These are phyloP conservation scores for Steinernema hermaphroditum DNA, from an alignment of 2,888 invertebrate genomes.

Conservation along the genomic window DNA sequence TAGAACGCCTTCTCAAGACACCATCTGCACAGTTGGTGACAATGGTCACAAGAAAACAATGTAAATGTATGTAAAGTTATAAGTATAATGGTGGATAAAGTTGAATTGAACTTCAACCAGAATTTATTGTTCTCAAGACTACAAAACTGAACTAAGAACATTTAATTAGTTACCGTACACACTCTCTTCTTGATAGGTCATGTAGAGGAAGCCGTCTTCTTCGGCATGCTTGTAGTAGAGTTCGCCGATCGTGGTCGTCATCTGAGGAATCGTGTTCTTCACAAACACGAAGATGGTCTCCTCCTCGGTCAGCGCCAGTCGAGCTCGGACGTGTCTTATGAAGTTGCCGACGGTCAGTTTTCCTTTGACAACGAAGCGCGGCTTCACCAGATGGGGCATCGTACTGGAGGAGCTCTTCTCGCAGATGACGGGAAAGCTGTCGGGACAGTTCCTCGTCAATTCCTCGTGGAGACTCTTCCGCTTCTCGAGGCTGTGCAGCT, in stretches of 20 bases:
- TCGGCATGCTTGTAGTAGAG: not conserved
- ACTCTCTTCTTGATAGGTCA: constrained; percentile 1
- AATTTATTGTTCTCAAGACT: not conserved
- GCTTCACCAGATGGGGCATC: not conserved
- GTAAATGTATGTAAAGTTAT: no score
- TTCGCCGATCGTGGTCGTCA: not conserved
- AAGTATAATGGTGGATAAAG: no score
- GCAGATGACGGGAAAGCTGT: not conserved
- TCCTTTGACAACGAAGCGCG: not conserved
- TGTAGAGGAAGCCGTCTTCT: not conserved
- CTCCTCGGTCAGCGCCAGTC: not conserved
- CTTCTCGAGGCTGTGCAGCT: not conserved
- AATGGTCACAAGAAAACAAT: no score
- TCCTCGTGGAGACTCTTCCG: not conserved
- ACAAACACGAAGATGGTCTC: constrained; percentile 4
- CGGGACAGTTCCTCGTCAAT: not conserved
- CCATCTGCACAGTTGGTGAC: no score
- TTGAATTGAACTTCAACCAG: no score
- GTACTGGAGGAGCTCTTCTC: not conserved
- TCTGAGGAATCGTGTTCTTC: not conserved
- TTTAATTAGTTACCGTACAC: not conserved
- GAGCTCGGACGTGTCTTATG: not conserved
- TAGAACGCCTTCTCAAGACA: no score
- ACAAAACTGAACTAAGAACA: no score
- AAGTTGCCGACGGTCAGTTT: not conserved